These are phyloP conservation scores for Cydia fagiglandana DNA, from an alignment of 1,140 invertebrate genomes.

Conservation along the genomic window DNA sequence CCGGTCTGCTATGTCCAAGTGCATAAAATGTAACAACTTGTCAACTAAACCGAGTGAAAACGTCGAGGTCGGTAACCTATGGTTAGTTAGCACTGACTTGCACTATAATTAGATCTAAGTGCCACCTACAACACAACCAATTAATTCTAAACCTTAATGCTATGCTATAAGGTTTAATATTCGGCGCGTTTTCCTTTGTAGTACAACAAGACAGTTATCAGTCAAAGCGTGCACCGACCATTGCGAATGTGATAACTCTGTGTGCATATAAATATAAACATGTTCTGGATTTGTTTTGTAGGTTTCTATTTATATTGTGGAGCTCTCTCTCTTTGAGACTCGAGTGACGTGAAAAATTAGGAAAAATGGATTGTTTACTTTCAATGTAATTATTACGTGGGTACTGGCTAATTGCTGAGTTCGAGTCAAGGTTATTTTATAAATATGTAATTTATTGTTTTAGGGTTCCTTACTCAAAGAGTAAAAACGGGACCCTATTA, in stretches of 20 bases:
- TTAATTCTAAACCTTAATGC: neutral
- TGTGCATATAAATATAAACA: neutral
- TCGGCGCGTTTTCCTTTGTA: neutral
- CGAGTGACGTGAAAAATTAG: neutral
- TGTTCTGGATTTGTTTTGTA: neutral
- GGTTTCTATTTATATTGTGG: neutral
- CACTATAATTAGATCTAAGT: slow-evolving; percentile 13
- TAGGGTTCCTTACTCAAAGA: no score
- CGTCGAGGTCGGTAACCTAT: slow-evolving; percentile 1
- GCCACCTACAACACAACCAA: neutral
- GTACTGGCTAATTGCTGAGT: no score
- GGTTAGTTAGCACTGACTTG: neutral
- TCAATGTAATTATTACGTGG: no score
- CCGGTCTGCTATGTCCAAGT: neutral
- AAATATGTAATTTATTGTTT: no score
- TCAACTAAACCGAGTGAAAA: slow-evolving; percentile 3
- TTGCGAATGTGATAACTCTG: slow-evolving; percentile 18
- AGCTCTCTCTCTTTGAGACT: neutral
- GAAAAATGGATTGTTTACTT: no score
- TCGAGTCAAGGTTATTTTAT: no score
- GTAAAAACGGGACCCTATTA: no score
- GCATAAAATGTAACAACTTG: neutral
- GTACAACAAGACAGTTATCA: slow-evolving; percentile 20
- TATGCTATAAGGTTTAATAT: neutral
- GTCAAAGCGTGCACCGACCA: slow-evolving; percentile 15